Base-by-base conservation (phyloP, 2,888 invertebrate species). In the Falcaria lacertinaria region DNA sequence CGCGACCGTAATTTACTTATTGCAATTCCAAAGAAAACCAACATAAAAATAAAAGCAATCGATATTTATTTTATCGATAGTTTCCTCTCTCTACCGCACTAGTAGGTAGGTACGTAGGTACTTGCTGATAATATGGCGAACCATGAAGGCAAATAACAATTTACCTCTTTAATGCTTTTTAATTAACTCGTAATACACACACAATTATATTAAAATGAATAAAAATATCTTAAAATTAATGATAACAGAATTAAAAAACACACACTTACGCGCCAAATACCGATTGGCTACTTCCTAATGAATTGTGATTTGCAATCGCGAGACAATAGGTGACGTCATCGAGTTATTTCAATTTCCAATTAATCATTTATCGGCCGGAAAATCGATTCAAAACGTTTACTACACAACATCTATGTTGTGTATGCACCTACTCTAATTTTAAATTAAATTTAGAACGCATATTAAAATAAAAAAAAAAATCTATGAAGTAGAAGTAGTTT, bases 311-410 rank as follows among this genome's bases (percentile, higher is more conserved):
- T 17, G 17, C 36, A 52, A 50, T 41, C 41, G 28, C 28, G 44
- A 64, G 68, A 80, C 78, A 80, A 80, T 77, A 59, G 69, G 45
- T 80, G 78, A 79, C 80, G 79, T 81, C 81, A 80, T 47, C 33
- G 39, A 42, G 50, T 62, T 52, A 58, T 60, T 43, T 41, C 48
- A 54, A 50, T 35, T 25, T 34, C 42, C 43, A 39, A 37, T 45
- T 41, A 19, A 7, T 15, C 15, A 34, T 34, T 15, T 15, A 15
- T 15, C 11, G 15, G 11, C 15, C 7, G 34, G 15, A 15, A 34
- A 34, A 34, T 15, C 15, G 15, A 34, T 34, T 15, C 6, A 34
- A 7, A 5, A 15, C 7, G 6, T 7, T 4, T 7, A 15, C 15
- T 7, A 1, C 1, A 15, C 2, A 1, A 15, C 7, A 13, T 13